Evolutionary conservation across 2,888 invertebrate genomes (phyloP).

Genomic region (Belgica antarctica): DNA sequence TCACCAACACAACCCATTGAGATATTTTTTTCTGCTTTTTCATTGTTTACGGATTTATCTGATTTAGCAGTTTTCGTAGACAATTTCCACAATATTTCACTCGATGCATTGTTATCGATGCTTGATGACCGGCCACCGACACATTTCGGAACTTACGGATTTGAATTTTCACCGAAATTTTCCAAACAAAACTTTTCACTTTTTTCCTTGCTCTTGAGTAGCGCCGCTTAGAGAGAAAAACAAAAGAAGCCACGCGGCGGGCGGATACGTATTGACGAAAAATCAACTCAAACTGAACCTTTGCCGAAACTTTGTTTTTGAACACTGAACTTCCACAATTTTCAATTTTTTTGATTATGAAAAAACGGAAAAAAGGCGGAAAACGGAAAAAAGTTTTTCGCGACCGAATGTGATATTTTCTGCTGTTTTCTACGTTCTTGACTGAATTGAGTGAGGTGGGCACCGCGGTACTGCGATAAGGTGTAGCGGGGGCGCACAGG

Average conservation of each 20-base stretch:
- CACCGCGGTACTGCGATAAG: neutral
- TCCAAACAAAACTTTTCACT: neutral
- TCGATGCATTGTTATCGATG: neutral
- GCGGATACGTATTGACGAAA: too few species aligned
- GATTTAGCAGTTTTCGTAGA: neutral
- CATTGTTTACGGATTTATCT: conserved; percentile 18
- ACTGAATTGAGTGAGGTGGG: conserved; percentile 6
- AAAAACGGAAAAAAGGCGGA: conserved; percentile 27
- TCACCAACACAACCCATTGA: neutral
- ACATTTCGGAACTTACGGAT: neutral
- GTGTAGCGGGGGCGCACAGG: neutral
- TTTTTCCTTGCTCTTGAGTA: neutral
- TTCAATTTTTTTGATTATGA: conserved; percentile 6
- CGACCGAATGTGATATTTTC: conserved; percentile 10
- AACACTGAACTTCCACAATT: neutral
- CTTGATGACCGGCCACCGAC: neutral
- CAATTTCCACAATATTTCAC: conserved; percentile 9
- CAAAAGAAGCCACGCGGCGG: conserved; percentile 23
- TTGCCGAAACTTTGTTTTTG: conserved; percentile 13
- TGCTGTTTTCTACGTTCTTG: neutral
- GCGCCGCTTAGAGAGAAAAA: conserved; percentile 20
- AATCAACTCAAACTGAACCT: conserved; percentile 9
- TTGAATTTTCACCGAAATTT: neutral
- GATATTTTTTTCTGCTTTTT: conserved; percentile 14
- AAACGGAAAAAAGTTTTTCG: conserved; percentile 22